Base-by-base conservation (phyloP, 2,113 vertebrate genomes). In the Prolemur simus region DNA sequence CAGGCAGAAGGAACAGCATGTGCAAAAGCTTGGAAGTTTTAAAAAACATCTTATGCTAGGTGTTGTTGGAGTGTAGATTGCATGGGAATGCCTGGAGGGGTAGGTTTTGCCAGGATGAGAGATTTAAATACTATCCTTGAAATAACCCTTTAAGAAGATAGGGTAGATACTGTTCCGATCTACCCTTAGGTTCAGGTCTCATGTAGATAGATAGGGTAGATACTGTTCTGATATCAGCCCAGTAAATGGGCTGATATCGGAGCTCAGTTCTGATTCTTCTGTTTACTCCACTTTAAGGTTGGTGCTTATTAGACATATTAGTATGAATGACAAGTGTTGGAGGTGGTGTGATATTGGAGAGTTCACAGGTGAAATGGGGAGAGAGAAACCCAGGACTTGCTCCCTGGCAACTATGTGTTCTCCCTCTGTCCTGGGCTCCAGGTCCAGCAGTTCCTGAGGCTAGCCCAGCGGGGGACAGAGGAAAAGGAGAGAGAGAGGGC, bases 401-500 rank as follows among this genome's bases (percentile, higher is more conserved):
- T 96, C 83, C 86, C 29, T 94, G 71, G 34, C 54, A 78, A 9
- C 13, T 37, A 12, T 76, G 18, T 78, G 32, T 93, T 82, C 23
- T 58, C 11, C 15, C 47, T 54, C 3, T 88, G 23, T 29, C 10
- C 11, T 92, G 96, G 58, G 5, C 18, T 83, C 0, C 91, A 99
- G 98, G 94, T 99, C 69, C 96, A 98, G 49, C 97, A 98, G 96
- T 98, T 99, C 97, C 97, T 99, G 71, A 96, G 82, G 66, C 98
- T 98, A 2, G 74, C 99, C 93, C 99, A 99, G 76, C 98, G 86
- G 47, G 98, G 99, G 1, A 98, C 98, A 0, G 98, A 98, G 49
- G 99, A 99, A 94, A 99, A 98, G 95, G 98, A 97, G 29, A 63
- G 32, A 64, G 98, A 97, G 21, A 29, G 8, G 58, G 98, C 97